Percentiles rank a stretch among this genome's conserved stretches.
phyloP scores from a whole-genome alignment of 2,888 invertebrate genomes.

The Dione juno region DNA sequence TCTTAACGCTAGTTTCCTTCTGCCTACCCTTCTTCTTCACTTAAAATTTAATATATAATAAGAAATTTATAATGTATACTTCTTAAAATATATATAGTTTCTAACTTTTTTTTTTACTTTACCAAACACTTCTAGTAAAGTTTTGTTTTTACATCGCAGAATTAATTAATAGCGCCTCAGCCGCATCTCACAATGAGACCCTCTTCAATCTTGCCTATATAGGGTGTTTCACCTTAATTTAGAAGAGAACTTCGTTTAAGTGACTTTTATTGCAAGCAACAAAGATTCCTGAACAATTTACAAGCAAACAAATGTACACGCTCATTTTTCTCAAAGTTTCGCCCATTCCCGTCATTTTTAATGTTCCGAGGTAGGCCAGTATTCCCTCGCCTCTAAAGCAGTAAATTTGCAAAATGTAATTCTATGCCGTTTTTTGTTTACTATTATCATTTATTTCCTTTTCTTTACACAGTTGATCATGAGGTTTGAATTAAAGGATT shows the following conservation, averaged over 20 bases:
- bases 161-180: slow-evolving; percentile 60
- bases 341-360: slow-evolving; percentile 33
- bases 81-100: no score
- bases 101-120: not conserved
- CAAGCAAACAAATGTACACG: slow-evolving; percentile 42
- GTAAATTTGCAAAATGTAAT: slow-evolving; percentile 21
- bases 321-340: slow-evolving; percentile 34
- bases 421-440: slow-evolving; percentile 1
- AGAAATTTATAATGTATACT: no score
- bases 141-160: slow-evolving; percentile 43
- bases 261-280: slow-evolving; percentile 59
- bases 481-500: not conserved
- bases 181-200: slow-evolving; percentile 60
- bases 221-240: slow-evolving; percentile 57
- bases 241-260: slow-evolving; percentile 55
- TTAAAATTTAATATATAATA: no score
- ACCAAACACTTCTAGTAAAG: slow-evolving; percentile 30
- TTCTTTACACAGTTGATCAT: not conserved
- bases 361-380: slow-evolving; percentile 25
- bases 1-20: no score
- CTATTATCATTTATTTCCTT: slow-evolving; percentile 6
- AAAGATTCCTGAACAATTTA: slow-evolving; percentile 50
- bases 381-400: slow-evolving; percentile 15
- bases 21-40: no score
- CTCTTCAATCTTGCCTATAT: slow-evolving; percentile 59